Base-by-base conservation (phyloP, 2,888 invertebrate genomes). In the Dolomedes plantarius region DNA sequence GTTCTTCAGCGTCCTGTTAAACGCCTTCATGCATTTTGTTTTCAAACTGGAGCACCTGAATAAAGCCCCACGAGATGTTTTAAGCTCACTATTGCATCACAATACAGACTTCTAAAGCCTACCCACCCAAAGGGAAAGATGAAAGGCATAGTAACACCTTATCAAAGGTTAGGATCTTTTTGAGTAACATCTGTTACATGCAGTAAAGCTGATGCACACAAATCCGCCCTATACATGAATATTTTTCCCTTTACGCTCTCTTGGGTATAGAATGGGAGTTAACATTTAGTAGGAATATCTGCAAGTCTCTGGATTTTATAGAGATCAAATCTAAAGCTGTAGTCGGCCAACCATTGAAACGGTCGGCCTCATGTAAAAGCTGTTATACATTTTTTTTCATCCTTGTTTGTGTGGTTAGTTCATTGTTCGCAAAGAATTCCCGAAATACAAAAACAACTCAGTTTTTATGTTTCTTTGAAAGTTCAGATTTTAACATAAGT, bases 141-240 rank as follows among this genome's bases (percentile, higher is more conserved):
- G 76, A 85, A 85, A 77, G 67, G 64, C 69, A 31, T 62, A 74
- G 73, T 13, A 78, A 73, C 83, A 77, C 73, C 83, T 77, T 85
- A 85, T 85, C 83, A 31, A 19, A 23, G 73, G 28, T 28, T 29
- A 77, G 77, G 83, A 85, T 85, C 83, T 85, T 46, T 39, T 56
- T 5, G 64, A 28, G 67, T n/a, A 73, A 85, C 83, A 85, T 85
- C 83, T 85, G 83, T 85, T 85, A 83, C 82, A 76, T 16, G 41
- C 29, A 46, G 74, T 74, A 75, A 65, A 73, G 77, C 73, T 32
- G n/a, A n/a, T n/a, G 67, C 56, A 71, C 32, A 85, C 77, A 77
- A 82, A 85, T 77, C 77, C 77, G n/a, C 46, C 46, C 32, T 39
- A 74, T 23, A 27, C 62, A 36, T 56, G 50, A 23, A 50, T 36